Evolutionary conservation across 2,888 invertebrate genomes (phyloP).

Genomic region (Euzetes globulus): DNA sequence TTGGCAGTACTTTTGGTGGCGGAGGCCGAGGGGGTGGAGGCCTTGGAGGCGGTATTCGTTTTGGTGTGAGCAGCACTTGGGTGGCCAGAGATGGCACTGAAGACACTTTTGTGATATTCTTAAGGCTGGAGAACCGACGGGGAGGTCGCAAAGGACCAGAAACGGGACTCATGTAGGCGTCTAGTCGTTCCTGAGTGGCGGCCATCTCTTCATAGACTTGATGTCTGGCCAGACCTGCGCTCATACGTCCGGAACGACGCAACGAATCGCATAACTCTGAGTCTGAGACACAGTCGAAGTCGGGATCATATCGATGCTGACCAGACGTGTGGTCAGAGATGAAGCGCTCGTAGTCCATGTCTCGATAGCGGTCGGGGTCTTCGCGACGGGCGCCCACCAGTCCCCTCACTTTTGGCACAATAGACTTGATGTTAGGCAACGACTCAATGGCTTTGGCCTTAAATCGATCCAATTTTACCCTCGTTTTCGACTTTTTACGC

Average conservation of each 20-base stretch:
- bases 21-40: slow-evolving; percentile 32
- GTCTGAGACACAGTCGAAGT: slow-evolving; percentile 4
- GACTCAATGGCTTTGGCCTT: slow-evolving; percentile 11
- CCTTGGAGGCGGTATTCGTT: neutral
- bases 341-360: slow-evolving; percentile 10
- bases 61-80: neutral
- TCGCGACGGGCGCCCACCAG: neutral
- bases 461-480: slow-evolving; percentile 12
- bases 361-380: neutral
- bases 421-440: neutral
- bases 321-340: neutral
- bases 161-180: slow-evolving; percentile 30
- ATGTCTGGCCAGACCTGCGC: neutral
- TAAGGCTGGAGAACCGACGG: slow-evolving; percentile 13
- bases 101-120: neutral
- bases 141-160: slow-evolving; percentile 27
- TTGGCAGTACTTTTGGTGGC: neutral
- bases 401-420: neutral
- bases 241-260: neutral
- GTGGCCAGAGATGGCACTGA: neutral
- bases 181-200: slow-evolving; percentile 29
- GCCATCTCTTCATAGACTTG: slow-evolving; percentile 32
- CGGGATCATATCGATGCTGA: neutral
- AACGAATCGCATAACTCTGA: slow-evolving; percentile 30
- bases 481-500: slow-evolving; percentile 8